Conservation (phyloP, 2,888 invertebrate species). For the Smittia sp. region DNA sequence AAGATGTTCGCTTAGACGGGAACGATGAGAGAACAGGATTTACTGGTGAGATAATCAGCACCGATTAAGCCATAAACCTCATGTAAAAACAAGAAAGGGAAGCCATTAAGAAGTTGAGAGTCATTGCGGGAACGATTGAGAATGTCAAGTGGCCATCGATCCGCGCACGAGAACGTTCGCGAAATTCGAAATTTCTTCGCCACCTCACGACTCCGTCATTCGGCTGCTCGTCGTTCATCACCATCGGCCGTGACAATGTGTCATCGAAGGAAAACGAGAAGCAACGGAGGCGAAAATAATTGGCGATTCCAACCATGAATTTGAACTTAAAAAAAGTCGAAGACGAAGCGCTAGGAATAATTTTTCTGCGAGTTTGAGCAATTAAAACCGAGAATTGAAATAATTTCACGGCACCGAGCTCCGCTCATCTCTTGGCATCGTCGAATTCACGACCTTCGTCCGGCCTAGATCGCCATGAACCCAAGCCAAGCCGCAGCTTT, state of each 20-base stretch:
- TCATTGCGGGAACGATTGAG: not conserved
- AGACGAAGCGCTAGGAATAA: constrained; percentile 7
- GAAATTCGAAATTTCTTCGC: constrained; percentile 14
- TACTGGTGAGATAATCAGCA: constrained; percentile 16
- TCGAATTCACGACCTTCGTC: not conserved
- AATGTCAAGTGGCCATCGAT: constrained; percentile 12
- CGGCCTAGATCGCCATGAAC: too few relatives aligned
- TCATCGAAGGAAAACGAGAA: not conserved
- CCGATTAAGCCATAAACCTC: constrained; percentile 19
- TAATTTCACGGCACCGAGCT: not conserved
- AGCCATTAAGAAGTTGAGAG: not conserved
- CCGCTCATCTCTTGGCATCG: not conserved
- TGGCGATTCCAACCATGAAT: constrained; percentile 30
- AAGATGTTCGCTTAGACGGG: not conserved
- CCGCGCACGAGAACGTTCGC: not conserved
- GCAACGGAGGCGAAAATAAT: constrained; percentile 14
- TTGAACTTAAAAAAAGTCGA: not conserved
- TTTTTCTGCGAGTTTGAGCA: too few relatives aligned
- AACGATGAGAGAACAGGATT: not conserved
- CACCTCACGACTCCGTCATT: constrained; percentile 3
- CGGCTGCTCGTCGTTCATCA: not conserved
- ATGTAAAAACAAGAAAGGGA: not conserved
- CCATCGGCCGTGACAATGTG: constrained; percentile 23
- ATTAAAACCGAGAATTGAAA: not conserved
- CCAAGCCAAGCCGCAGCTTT: not conserved